Conservation (phyloP, 2,888 invertebrate genomes). For the Loripinus fragilis region DNA sequence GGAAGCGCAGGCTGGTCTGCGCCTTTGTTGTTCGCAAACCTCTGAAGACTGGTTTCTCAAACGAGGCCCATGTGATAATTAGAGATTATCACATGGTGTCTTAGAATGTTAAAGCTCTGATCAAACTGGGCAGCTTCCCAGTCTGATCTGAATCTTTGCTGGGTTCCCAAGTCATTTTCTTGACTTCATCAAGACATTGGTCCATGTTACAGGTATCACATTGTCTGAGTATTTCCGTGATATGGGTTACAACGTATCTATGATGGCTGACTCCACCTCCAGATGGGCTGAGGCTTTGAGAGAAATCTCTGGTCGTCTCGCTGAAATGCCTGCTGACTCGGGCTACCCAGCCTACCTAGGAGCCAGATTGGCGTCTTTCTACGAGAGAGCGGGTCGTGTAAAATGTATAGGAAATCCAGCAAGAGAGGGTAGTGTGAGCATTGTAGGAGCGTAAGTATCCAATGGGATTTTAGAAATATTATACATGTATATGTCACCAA, state of each 20-base stretch:
- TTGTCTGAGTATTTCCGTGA: constrained; percentile 98
- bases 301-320: constrained; percentile 99
- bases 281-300: constrained; percentile 99
- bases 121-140: too few species aligned
- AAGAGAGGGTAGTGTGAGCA: constrained; percentile 99
- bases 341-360: constrained; percentile 99
- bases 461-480: too few species aligned
- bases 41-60: too few species aligned
- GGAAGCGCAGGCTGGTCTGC: too few species aligned
- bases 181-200: too few species aligned
- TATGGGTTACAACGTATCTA: constrained; percentile 99
- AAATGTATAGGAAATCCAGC: constrained; percentile 99
- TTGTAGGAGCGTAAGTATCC: constrained; percentile 93
- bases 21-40: too few species aligned
- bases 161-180: too few species aligned
- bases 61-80: too few species aligned
- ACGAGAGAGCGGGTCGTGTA: constrained; percentile 99
- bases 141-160: too few species aligned
- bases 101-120: too few species aligned
- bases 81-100: too few species aligned
- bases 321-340: constrained; percentile 98
- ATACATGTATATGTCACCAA: too few species aligned
- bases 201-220: constrained; percentile 91
- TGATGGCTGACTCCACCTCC: constrained; percentile 99
- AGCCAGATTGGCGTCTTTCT: constrained; percentile 99